Evolutionary conservation across 2,113 vertebrate species (phyloP).

Genomic region (Helogale parvula): DNA sequence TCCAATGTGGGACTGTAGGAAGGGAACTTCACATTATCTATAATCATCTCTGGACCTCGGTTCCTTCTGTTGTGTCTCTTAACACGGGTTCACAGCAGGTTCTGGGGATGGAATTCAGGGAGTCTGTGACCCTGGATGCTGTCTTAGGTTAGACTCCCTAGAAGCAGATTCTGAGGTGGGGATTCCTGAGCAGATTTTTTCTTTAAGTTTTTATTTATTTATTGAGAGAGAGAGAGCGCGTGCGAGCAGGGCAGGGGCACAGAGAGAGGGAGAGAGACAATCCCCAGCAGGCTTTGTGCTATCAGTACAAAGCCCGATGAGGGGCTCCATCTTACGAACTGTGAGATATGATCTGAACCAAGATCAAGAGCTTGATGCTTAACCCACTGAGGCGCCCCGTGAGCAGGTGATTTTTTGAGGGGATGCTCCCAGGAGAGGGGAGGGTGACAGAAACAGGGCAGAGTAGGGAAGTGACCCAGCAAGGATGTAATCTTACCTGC

Average conservation of each 20-base stretch:
- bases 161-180: not conserved
- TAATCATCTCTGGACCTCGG: not conserved
- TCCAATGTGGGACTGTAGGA: not conserved
- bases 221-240: not conserved
- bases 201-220: not conserved
- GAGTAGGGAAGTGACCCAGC: not conserved
- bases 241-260: not conserved
- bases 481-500: not conserved
- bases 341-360: not conserved
- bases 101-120: not conserved
- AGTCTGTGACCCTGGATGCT: not conserved
- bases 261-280: not conserved
- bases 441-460: not conserved
- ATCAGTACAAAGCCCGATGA: not conserved
- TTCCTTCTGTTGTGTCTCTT: not conserved
- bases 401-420: not conserved
- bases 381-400: not conserved
- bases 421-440: not conserved
- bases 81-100: not conserved
- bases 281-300: not conserved
- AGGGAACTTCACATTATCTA: not conserved
- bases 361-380: not conserved
- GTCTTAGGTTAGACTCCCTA: not conserved
- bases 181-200: not conserved
- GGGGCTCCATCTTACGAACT: not conserved